Base-by-base conservation (phyloP, 53 echinoderm and acorn worm genomes). In the Arbacia lixula region DNA sequence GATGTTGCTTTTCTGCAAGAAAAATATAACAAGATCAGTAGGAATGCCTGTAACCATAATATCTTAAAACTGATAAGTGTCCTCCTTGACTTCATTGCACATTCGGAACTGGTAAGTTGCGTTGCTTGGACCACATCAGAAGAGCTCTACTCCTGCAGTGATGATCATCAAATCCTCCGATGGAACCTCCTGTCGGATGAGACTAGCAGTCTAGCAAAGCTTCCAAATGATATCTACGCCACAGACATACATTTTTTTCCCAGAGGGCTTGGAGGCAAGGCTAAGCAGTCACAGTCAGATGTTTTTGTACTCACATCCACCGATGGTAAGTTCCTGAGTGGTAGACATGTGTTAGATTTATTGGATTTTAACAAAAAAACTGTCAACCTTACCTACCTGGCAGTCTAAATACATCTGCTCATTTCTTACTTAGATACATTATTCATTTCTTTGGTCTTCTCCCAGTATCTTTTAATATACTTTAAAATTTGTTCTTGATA, bases 201-300 rank as follows among this genome's bases (percentile, higher is more conserved):
- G 74, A 99, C 99, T 43, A 88, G 63, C 60, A 88, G 88, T 16
- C 87, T 99, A 10, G 99, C 94, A 32, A 92, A 99, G 41, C 87
- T 99, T 14, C 92, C 99, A 50, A 92, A 83, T 51, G 99, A 99
- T 31, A 90, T 99, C 57, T 99, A 95, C 36, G 99, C 99, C 71
- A 99, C 99, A 46, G 99, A 99, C 60, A 92, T 99, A 29, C 99
- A 99, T 71, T 92, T 92, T 86, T 99, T 99, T 67, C 99, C 99
- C 11, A 92, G 89, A 74, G 91, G 90, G 17, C 65, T 94, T 10
- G 92, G 93, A 3, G 92, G 94, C 14, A 99, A 99, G 72, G 87
- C 90, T 40, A 99, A 99, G 51, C 99, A 99, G 66, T 69, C 99
- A 17, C 91, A 90, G 53, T 68, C 92, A 20, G 99, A 99, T 57